Base-by-base conservation (phyloP, 2,888 invertebrate genomes). In the Hirtodrosophila cameraria region DNA sequence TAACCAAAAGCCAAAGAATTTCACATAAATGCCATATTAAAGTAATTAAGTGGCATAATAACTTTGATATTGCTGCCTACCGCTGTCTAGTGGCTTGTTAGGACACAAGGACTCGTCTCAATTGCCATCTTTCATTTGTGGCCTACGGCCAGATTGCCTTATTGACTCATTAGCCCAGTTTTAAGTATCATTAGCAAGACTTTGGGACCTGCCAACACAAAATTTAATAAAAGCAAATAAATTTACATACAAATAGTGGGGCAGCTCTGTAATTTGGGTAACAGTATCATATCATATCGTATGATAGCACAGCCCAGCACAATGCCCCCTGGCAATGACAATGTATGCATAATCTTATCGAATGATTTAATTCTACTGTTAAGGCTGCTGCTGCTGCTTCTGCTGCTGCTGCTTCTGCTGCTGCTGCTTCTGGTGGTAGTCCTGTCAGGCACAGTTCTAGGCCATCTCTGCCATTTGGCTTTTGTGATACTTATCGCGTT, bases 121-220 rank as follows among this genome's bases (percentile, higher is more conserved):
- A 38, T 52, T 41, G 31, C 11, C 18, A 38, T 33, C 1, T 23
- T 55, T 33, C 35, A 38, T 42, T 54, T 69, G 54, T 36, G 48
- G 60, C 33, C 53, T 58, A 16, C 31, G 49, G 50, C 54, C 62
- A 75, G 77, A 81, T 75, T 67, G 79, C 66, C 69, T 85, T 82
- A 82, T 82, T 85, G 87, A 85, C 82, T 82, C 87, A 82, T 82
- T 82, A 82, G 81, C 66, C 72, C 42, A 61, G 63, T 78, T 82
- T 81, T 48, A 78, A 75, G 79, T 62, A 60, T 62, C 80, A 81
- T 82, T 82, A 84, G 82, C 62, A 35, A 18, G 58, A 43, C 57
- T 60, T 79, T 71, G 50, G 39, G 27, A 12, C 30, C 30, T 39
- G 63, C 28, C 67, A 49, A 55, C 11, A 55, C 50, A 57, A 48